These are phyloP conservation scores for Chromobotia macracanthus DNA, from an alignment of 2,797 vertebrate species.

Conservation along the genomic window DNA sequence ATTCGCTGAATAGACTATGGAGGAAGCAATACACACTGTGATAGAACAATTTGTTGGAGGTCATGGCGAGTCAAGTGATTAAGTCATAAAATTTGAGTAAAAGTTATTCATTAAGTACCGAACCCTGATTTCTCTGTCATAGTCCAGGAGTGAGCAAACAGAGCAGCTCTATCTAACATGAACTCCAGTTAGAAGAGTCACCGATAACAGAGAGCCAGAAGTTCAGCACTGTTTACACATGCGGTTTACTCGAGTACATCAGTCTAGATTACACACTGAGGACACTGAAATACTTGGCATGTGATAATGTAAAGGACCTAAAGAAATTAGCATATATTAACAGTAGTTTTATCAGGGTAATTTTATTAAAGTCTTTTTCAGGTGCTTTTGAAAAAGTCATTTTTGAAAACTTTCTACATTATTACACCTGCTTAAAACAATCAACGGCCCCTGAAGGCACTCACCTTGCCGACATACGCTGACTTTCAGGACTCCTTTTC, in stretches of 20 bases:
- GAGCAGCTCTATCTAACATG: slow-evolving; percentile 26
- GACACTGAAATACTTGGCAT: background rate
- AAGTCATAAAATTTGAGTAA: slow-evolving; percentile 29
- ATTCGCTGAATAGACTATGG: slow-evolving; percentile 42
- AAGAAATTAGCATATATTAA: no score
- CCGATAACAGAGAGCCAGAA: background rate
- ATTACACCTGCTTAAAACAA: background rate
- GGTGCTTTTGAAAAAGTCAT: no score
- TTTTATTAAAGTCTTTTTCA: no score
- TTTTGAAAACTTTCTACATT: background rate
- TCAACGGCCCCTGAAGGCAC: background rate
- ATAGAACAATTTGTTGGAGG: slow-evolving; percentile 27
- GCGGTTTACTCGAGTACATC: slow-evolving; percentile 13
- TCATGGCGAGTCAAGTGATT: slow-evolving; percentile 4
- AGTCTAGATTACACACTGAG: background rate
- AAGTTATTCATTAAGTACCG: slow-evolving; percentile 58
- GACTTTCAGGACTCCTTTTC: slow-evolving; percentile 83
- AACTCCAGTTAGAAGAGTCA: slow-evolving; percentile 21
- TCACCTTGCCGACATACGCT: slow-evolving; percentile 83
- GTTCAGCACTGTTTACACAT: slow-evolving; percentile 29
- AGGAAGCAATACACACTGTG: slow-evolving; percentile 49
- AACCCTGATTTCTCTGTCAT: slow-evolving; percentile 44
- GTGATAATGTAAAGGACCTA: background rate
- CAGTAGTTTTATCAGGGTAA: no score
- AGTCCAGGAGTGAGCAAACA: slow-evolving; percentile 50